Evolutionary conservation across 2,888 invertebrate genomes (phyloP), one percentile per base, ranked within the genome.

Genomic region (Elmis aenea): DNA sequence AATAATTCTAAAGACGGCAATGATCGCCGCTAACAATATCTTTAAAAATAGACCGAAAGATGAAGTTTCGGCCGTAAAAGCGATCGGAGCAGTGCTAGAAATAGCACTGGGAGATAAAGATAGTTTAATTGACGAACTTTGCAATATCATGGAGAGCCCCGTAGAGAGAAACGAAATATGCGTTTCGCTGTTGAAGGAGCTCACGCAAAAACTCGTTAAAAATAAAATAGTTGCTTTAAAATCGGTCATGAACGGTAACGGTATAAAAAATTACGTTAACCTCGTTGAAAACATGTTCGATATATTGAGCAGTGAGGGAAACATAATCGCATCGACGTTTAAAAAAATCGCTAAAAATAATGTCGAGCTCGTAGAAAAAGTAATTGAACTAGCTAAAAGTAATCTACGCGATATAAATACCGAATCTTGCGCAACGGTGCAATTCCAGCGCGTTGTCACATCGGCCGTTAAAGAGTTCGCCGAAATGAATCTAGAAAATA

Each of bases 391-490:
- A 42, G 75, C 83, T 22, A 76, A 78, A 8, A 70, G 75, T 26
- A 74, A 77, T n/a, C 73, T 77, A 5, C 73, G 73, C 1, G 70
- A 71, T 13, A 70, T 80, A 0, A 74, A 71, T 54, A 77, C 76
- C 2, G 83, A 84, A 45, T 72, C 75, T 35, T 77, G 79, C 54
- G 82, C 81, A 0, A 72, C 75, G 1, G 79, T 81, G 54, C 73
- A 75, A 1, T 67, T 85, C 11, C 80, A 82, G 58, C 77, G 76
- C 54, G 79, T 81, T 2, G 82, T 85, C 8, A 77, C 81, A 0
- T 67, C 74, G 25, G 78, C 81, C 1, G 75, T 83, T 1, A 74
- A 78, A 56, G 76, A 78, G 54, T 71, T 74, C 1, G 79, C 81
- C 55, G 74, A 75, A 32, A 70, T 75, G 46, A 72, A 72, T 26